Percentiles rank a stretch among this genome's conserved stretches.
phyloP scores from a whole-genome alignment of 2,888 invertebrate species.

The Tipula helvola region DNA sequence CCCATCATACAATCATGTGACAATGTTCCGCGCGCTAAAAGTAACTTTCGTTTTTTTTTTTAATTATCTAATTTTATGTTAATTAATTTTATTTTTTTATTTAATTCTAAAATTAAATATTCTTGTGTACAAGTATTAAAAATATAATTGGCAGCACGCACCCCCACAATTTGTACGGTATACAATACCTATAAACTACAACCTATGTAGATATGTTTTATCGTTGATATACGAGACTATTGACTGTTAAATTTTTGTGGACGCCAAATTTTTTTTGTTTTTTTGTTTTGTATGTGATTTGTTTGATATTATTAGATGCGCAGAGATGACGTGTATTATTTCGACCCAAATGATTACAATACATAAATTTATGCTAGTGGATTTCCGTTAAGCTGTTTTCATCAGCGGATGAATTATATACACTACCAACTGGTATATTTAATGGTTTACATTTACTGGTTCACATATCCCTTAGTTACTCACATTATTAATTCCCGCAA shows the following conservation, averaged over 20 bases:
- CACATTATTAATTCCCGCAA: background rate
- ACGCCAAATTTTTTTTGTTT: background rate
- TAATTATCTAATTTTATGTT: background rate
- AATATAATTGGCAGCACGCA: background rate
- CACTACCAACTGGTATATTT: background rate
- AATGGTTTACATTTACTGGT: background rate
- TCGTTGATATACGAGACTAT: background rate
- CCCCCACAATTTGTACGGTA: background rate
- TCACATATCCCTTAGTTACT: background rate
- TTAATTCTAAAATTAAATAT: background rate
- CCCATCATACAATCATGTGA: too few species aligned
- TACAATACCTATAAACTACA: background rate
- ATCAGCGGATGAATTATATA: background rate
- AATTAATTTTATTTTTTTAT: background rate
- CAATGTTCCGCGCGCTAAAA: background rate
- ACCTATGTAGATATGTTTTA: too few species aligned
- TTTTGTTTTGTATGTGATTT: background rate
- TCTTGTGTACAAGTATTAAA: background rate
- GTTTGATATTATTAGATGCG: background rate
- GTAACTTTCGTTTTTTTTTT: background rate
- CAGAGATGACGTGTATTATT: background rate
- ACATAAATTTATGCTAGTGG: background rate
- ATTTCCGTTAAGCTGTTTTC: background rate
- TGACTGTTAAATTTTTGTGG: background rate
- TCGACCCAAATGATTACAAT: background rate